phyloP scores from a whole-genome alignment of 2,113 vertebrate genomes.

The Tragelaphus buxtoni region DNA sequence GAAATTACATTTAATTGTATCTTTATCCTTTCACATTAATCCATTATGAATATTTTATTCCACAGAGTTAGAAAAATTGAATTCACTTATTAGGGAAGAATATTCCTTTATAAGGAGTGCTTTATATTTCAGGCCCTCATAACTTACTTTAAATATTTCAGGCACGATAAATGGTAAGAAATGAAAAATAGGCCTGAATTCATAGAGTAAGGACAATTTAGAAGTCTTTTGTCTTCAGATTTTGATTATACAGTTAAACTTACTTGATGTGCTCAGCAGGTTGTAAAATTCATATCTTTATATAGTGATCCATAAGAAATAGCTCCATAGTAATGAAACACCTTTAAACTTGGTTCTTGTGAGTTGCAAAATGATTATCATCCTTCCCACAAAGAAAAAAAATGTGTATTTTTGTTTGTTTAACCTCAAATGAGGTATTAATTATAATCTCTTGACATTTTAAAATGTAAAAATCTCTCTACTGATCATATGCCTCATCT shows the following conservation, averaged over 20 bases:
- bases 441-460: not conserved
- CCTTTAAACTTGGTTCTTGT: conserved; percentile 19
- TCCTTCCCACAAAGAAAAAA: not conserved
- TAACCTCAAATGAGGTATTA: not conserved
- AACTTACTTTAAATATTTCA: conserved; percentile 44
- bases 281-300: conserved; percentile 14
- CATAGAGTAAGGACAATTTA: not conserved
- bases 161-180: conserved; percentile 27
- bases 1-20: conserved; percentile 51
- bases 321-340: conserved; percentile 28
- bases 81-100: conserved; percentile 48
- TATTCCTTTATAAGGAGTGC: conserved; percentile 7
- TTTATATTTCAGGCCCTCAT: conserved; percentile 36
- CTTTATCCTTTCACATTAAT: conserved; percentile 44
- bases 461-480: conserved; percentile 30
- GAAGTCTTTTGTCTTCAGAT: conserved; percentile 30
- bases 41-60: conserved; percentile 63
- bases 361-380: conserved; percentile 37
- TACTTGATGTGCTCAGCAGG: conserved; percentile 34
- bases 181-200: conserved; percentile 23
- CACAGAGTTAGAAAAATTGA: conserved; percentile 49
- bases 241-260: not conserved
- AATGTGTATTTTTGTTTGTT: not conserved
- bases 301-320: not conserved
- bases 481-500: not conserved